phyloP scores from a whole-genome alignment of 2,113 vertebrate genomes.

The Hirundichthys speculiger region DNA sequence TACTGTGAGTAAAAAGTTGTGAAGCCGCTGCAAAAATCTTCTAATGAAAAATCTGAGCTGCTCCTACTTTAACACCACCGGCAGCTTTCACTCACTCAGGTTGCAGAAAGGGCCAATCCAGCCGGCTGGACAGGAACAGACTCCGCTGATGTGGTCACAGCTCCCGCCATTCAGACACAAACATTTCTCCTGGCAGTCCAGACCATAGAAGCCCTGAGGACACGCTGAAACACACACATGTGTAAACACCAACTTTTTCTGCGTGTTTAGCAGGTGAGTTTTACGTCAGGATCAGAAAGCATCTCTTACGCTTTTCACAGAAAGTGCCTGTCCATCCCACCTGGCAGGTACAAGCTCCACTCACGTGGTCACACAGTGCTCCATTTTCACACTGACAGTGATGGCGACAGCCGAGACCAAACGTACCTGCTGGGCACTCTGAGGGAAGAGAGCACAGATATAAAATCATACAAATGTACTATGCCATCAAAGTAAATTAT shows the following conservation, averaged over 20 bases:
- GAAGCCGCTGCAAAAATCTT: conserved; percentile 5
- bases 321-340: conserved; percentile 91
- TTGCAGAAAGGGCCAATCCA: conserved; percentile 84
- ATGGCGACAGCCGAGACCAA: conserved; percentile 84
- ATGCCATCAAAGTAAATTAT: too few relatives aligned
- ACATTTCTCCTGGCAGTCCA: conserved; percentile 88
- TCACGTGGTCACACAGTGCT: conserved; percentile 90
- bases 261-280: background rate
- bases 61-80: too few relatives aligned
- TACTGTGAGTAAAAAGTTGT: too few relatives aligned
- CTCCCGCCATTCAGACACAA: conserved; percentile 82
- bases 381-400: conserved; percentile 89
- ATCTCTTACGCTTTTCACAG: conserved; percentile 87
- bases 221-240: conserved; percentile 80
- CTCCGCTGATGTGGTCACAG: conserved; percentile 81
- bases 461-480: too few relatives aligned
- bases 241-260: background rate
- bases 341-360: conserved; percentile 90
- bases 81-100: conserved; percentile 83
- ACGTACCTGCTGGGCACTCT: conserved; percentile 88
- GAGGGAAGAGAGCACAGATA: conserved; percentile 2
- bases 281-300: background rate
- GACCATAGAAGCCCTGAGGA: conserved; percentile 89
- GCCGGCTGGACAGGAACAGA: conserved; percentile 84
- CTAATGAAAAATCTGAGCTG: background rate